Conservation (phyloP, 2,888 invertebrate genomes). For the Stenolophus ochropezus region DNA sequence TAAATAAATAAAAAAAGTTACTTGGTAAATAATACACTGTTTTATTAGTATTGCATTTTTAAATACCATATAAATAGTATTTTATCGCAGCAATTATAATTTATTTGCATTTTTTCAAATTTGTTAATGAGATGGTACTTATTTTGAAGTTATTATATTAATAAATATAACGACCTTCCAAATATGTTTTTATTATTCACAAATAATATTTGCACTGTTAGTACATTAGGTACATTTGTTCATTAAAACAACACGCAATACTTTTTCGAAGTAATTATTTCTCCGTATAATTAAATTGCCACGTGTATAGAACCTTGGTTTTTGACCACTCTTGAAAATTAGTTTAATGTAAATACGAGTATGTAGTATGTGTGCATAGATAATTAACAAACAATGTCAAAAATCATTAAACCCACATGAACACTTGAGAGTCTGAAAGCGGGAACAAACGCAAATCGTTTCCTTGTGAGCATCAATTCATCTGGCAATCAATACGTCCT, state of each 20-base stretch:
- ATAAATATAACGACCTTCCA: no score
- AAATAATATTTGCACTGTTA: neutral
- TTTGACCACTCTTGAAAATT: neutral
- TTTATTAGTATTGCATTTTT: no score
- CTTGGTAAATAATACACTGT: no score
- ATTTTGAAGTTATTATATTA: no score
- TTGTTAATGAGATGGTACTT: no score
- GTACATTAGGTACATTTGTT: neutral
- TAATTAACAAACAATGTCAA: constrained; percentile 19
- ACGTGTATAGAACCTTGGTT: constrained; percentile 1
- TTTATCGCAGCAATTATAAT: no score
- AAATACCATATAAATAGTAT: no score
- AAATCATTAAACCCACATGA: neutral
- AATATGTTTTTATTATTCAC: no score
- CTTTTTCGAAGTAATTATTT: neutral
- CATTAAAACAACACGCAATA: neutral
- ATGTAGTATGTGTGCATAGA: neutral
- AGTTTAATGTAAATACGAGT: no score
- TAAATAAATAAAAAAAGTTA: no score
- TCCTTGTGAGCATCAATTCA: neutral
- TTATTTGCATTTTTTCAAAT: no score
- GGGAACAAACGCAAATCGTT: neutral
- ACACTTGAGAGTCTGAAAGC: neutral
- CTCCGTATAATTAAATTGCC: neutral
- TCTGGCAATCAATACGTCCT: constrained; percentile 12